Base-by-base conservation (phyloP, 2,888 invertebrate species). In the Lepidonotus clava region DNA sequence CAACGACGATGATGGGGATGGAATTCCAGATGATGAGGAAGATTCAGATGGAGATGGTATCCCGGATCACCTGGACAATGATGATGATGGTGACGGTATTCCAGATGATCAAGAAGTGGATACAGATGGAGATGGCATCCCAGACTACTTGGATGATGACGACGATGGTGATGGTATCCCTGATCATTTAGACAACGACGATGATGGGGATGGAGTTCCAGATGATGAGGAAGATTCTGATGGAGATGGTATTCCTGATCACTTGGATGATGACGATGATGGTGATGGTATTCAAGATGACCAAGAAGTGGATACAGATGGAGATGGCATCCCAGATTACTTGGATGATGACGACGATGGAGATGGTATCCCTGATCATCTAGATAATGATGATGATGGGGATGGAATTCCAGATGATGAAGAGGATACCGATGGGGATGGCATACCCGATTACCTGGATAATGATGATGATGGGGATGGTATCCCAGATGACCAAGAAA, bases 41-140 rank as follows among this genome's bases (percentile, higher is more conserved):
- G 88, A 91, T 56, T 92, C 91, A 88, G 90, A 90, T 86, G 92
- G 93, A 0, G 92, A 93, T 90, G 93, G 93, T n/a, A 92, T 93
- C 71, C 92, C 93, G n/a, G 92, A 93, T 88, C 84, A 91, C 71
- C 18, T 56, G 28, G 88, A 89, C 32, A 71, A 86, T 51, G 91
- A 91, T 83, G 90, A 89, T 86, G 92, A 92, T 88, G 87, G 83
- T 71, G 92, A 89, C 84, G 89, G 89, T 18, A 89, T 89, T 34
- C 51, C 83, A 34, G 86, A 87, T 88, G 38, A 86, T 32, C 24
- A 87, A n/a, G 89, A 90, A 76, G 89, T 87, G 28, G 85, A 67
- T 32, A 87, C 87, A 83, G 89, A 90, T 76, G 85, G 51, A 36
- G 86, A 87, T 86, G 84, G 88, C 40, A 90, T 86, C 83, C 86